Conservation (phyloP, 2,113 vertebrate genomes). For the Gambusia holbrooki region DNA sequence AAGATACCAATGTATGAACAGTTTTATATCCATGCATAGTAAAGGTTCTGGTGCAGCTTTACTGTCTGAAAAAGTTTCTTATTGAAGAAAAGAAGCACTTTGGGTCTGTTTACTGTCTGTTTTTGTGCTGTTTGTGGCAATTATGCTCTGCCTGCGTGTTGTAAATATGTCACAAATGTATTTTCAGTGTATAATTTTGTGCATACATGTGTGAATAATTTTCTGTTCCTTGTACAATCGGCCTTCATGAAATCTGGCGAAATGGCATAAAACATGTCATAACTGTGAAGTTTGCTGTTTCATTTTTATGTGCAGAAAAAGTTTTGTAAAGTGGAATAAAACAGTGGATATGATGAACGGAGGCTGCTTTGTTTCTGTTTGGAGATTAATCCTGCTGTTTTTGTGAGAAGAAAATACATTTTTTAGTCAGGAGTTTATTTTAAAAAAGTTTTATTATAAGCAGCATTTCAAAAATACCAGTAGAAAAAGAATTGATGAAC, state of each 20-base stretch:
- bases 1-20: conserved; percentile 8
- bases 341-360: conserved; percentile 40
- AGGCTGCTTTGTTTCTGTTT: conserved; percentile 22
- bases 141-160: conserved; percentile 52
- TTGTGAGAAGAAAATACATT: conserved; percentile 1
- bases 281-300: conserved; percentile 65
- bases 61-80: conserved; percentile 15
- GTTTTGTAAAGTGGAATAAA: conserved; percentile 78
- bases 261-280: conserved; percentile 42
- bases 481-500: conserved; percentile 6
- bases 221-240: conserved; percentile 50
- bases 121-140: conserved; percentile 63
- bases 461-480: conserved; percentile 38
- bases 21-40: conserved; percentile 28
- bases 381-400: background rate
- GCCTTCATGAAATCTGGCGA: conserved; percentile 53
- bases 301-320: conserved; percentile 63
- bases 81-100: conserved; percentile 27
- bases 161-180: conserved; percentile 70
- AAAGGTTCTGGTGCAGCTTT: conserved; percentile 5
- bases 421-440: background rate
- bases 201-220: conserved; percentile 67
- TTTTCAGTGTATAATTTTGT: conserved; percentile 70
- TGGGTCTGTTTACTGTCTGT: conserved; percentile 56
- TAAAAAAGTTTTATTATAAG: conserved; percentile 31